These are phyloP conservation scores for Puntigrus tetrazona DNA, from an alignment of 2,113 vertebrate genomes.

Conservation along the genomic window DNA sequence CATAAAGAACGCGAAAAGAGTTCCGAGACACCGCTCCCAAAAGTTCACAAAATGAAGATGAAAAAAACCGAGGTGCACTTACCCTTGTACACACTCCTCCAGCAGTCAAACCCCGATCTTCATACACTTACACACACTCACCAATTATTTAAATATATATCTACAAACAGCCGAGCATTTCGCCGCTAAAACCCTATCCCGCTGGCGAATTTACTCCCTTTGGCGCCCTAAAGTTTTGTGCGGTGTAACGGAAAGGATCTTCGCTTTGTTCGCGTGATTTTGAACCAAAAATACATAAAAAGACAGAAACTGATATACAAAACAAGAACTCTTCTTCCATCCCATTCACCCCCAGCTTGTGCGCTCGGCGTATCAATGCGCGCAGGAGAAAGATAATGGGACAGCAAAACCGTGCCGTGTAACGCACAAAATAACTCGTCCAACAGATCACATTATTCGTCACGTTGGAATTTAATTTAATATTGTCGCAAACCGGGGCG, in stretches of 20 bases:
- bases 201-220: conserved; percentile 48
- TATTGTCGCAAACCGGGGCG: not conserved
- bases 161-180: conserved; percentile 65
- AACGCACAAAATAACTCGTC: conserved; percentile 25
- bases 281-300: conserved; percentile 59
- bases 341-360: conserved; percentile 77
- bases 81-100: conserved; percentile 64
- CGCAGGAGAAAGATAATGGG: conserved; percentile 64
- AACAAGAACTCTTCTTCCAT: conserved; percentile 73
- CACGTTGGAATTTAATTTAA: not conserved
- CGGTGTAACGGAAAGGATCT: conserved; percentile 15
- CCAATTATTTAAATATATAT: conserved; percentile 69
- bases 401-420: conserved; percentile 51
- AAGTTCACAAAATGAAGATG: conserved; percentile 56
- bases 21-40: conserved; percentile 40
- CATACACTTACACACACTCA: conserved; percentile 61
- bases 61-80: conserved; percentile 60
- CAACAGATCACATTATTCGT: not conserved
- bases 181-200: conserved; percentile 51
- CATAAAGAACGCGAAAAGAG: conserved; percentile 28
- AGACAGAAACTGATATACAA: conserved; percentile 69
- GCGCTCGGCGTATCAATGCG: conserved; percentile 71
- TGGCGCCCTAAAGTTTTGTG: conserved; percentile 38
- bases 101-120: conserved; percentile 61
- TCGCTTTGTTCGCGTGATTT: conserved; percentile 38